A percentile compares a stretch with the other conserved stretches of the same genome.
Evolutionary conservation across 2,888 invertebrate species (phyloP).

Genomic region (Chydorus sphaericus): DNA sequence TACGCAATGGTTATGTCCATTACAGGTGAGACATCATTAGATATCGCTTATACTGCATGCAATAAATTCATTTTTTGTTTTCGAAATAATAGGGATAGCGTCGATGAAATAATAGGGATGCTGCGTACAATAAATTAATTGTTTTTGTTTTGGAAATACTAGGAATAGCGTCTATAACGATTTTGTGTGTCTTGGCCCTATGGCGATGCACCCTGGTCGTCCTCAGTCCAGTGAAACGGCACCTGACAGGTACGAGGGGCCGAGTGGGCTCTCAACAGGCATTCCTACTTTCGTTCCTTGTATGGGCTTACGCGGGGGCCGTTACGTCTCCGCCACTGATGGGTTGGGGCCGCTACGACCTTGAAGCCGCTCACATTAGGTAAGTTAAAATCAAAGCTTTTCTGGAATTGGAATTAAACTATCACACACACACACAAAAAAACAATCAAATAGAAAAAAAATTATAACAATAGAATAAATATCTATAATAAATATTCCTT

Average conservation of each 20-base stretch:
- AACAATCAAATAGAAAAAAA: no score
- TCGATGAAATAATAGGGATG: no score
- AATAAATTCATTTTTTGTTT: constrained; percentile 8
- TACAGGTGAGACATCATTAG: background rate
- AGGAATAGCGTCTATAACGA: constrained; percentile 44
- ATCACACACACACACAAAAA: background rate
- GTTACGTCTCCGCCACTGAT: constrained; percentile 54
- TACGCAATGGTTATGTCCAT: constrained; percentile 3
- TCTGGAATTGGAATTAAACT: no score
- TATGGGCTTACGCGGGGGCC: constrained; percentile 55
- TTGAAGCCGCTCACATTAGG: constrained; percentile 61
- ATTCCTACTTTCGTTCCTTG: constrained; percentile 38
- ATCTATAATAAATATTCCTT: no score
- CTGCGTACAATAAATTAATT: no score
- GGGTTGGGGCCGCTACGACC: constrained; percentile 62
- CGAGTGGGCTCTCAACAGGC: constrained; percentile 38
- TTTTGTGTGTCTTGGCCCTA: constrained; percentile 51
- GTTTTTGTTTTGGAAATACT: background rate
- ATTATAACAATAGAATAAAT: no score
- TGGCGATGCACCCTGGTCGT: constrained; percentile 51
- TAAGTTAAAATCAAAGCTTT: no score
- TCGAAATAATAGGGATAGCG: constrained; percentile 27
- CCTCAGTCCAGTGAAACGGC: constrained; percentile 39
- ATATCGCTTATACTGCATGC: background rate
- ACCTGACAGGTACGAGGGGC: constrained; percentile 24